A percentile compares a stretch with the other conserved stretches of the same genome.
These are phyloP conservation scores for Hylia prasina DNA, from an alignment of 2,113 vertebrate species.

Conservation along the genomic window DNA sequence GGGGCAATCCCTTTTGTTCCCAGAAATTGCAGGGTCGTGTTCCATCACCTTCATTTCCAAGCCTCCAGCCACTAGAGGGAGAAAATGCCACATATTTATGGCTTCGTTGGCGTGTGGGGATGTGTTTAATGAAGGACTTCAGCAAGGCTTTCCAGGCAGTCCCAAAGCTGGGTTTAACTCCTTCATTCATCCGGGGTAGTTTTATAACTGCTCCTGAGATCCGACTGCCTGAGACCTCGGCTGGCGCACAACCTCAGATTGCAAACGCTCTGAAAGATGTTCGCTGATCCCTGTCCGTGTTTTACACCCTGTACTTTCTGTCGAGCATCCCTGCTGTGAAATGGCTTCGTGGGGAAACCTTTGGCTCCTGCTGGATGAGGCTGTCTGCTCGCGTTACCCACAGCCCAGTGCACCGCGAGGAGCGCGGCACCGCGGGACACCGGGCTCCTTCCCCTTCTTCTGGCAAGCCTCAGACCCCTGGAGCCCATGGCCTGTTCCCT, in stretches of 20 bases:
- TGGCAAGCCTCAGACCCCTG: not conserved
- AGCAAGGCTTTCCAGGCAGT: not conserved
- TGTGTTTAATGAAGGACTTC: not conserved
- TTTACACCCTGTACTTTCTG: not conserved
- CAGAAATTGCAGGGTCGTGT: not conserved
- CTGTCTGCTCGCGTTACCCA: not conserved
- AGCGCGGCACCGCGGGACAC: not conserved
- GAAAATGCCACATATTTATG: slow-evolving; percentile 16
- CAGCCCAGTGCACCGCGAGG: not conserved
- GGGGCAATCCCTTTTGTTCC: not conserved
- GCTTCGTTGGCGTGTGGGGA: not conserved
- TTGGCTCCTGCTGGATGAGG: not conserved
- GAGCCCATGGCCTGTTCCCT: not conserved
- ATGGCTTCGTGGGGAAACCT: not conserved
- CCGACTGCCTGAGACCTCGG: not conserved
- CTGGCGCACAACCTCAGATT: not conserved
- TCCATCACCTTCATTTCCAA: not conserved
- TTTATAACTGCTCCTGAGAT: not conserved
- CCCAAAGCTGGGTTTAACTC: not conserved
- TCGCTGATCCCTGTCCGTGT: not conserved
- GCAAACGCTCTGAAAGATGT: not conserved
- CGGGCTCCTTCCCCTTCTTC: not conserved
- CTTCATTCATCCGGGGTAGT: not conserved
- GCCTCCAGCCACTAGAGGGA: slow-evolving; percentile 57
- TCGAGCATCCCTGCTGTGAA: not conserved